Base-by-base conservation (phyloP, 2,797 vertebrate genomes). In the Petrocephalus schoutedeni region DNA sequence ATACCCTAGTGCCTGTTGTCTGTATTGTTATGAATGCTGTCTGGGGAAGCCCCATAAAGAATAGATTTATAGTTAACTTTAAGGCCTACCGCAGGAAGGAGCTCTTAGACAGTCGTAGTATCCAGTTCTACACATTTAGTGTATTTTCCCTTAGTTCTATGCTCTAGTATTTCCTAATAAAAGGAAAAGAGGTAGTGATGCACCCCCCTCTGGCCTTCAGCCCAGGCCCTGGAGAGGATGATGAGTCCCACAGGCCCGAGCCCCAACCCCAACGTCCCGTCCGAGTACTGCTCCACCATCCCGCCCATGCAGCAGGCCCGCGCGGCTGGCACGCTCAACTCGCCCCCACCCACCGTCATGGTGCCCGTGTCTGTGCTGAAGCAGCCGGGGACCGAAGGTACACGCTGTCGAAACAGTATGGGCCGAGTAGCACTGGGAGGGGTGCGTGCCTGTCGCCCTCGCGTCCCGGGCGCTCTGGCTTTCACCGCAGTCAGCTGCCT, bases 151-250 rank as follows among this genome's bases (percentile, higher is more conserved):
- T 53, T 51, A 54, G 45, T 83, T 83, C 45, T 83, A 3, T 83
- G 64, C 51, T 85, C n/a, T 57, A 85, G 83, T 85, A 85, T 85
- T 85, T 36, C 10, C 53, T 28, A 28, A 85, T 85, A 57, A 85
- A 54, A 7, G 80, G 49, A 56, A 28, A 28, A 57, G 23, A 14
- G 51, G 84, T 41, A 86, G 56, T 86, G 84, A 59, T 86, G 12
- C 28, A 0, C 9, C 23, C 16, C 28, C 56, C 67, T 85, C 23
- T 84, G 67, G 57, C 67, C 54, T 83, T 87, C 94, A 97, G 98
- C 96, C 91, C 97, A 97, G 95, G 97, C 97, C 91, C 95, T 97
- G 95, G 96, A 98, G 95, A 97, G 96, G 94, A 98, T 98, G 97
- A 98, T 98, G 97, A 98, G 96, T 94, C 97, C 97, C 90, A 96